Percentiles rank a stretch among this genome's conserved stretches.
These are phyloP conservation scores for Semotilus atromaculatus DNA, from an alignment of 2,797 vertebrate genomes.

Conservation along the genomic window DNA sequence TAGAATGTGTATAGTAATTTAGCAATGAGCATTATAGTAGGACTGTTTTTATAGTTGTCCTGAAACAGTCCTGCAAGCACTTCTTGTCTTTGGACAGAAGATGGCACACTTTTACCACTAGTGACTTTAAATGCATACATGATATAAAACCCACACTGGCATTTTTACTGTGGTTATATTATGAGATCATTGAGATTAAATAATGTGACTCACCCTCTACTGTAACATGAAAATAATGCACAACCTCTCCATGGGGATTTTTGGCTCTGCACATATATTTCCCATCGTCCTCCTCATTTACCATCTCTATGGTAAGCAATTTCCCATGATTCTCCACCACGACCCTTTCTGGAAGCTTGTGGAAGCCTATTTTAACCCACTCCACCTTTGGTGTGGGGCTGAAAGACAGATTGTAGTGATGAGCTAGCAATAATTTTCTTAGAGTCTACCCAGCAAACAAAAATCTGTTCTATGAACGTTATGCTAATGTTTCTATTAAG, in stretches of 20 bases:
- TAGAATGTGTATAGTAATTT: background rate
- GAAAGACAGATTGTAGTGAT: constrained; percentile 11
- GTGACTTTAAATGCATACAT: background rate
- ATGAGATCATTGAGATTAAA: background rate
- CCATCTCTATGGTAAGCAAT: constrained; percentile 80
- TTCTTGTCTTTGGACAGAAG: constrained; percentile 41
- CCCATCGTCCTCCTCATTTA: constrained; percentile 83
- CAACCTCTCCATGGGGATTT: constrained; percentile 80
- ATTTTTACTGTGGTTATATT: background rate
- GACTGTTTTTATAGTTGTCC: background rate
- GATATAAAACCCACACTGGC: background rate
- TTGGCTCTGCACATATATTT: constrained; percentile 88
- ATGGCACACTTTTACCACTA: constrained; percentile 37
- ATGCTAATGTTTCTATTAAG: too few species aligned
- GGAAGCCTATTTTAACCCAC: constrained; percentile 82
- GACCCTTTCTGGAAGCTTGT: constrained; percentile 74
- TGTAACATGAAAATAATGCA: constrained; percentile 83
- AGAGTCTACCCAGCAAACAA: background rate
- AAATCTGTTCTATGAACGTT: background rate
- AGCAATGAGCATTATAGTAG: background rate
- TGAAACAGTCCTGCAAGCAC: background rate
- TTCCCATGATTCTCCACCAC: constrained; percentile 84
- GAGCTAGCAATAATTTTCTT: background rate
- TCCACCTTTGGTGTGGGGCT: constrained; percentile 91
- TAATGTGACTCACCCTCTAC: constrained; percentile 86